Evolutionary conservation across 2,113 vertebrate genomes (phyloP).

Genomic region (Bubo bubo): DNA sequence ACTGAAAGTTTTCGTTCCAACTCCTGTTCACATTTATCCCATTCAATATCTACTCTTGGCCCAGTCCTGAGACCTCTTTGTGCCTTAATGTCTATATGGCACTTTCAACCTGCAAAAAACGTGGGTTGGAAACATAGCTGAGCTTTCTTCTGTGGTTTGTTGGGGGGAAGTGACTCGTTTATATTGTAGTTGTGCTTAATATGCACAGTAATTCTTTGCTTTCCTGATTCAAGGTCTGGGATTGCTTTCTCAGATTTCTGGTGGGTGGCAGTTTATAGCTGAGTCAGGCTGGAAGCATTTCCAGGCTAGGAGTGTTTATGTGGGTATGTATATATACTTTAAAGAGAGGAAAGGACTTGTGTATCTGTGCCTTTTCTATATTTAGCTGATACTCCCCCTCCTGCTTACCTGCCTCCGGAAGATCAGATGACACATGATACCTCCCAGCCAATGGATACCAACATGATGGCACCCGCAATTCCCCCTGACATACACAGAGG

Average conservation of each 20-base stretch:
- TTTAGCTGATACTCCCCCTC: slow-evolving; percentile 91
- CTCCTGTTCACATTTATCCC: not conserved
- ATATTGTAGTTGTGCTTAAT: not conserved
- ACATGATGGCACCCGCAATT: slow-evolving; percentile 87
- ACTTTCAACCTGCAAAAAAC: not conserved
- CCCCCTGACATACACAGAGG: slow-evolving; percentile 86
- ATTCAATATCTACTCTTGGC: not conserved
- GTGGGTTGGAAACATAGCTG: not conserved
- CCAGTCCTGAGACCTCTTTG: not conserved
- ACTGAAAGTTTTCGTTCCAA: not conserved
- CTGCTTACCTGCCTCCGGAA: slow-evolving; percentile 96
- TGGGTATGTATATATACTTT: not conserved
- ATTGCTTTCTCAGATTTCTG: slow-evolving; percentile 33
- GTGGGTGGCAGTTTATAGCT: slow-evolving; percentile 32
- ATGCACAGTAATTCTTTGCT: not conserved
- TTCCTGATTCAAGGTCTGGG: not conserved
- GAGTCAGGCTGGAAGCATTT: slow-evolving; percentile 36
- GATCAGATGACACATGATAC: slow-evolving; percentile 95
- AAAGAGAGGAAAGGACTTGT: not conserved
- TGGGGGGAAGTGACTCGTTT: not conserved
- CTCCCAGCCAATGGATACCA: slow-evolving; percentile 97
- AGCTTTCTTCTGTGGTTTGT: not conserved
- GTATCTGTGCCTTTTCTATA: slow-evolving; percentile 16
- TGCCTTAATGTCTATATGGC: not conserved
- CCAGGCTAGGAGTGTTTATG: not conserved